Base-by-base conservation (phyloP, 2,797 vertebrate species). In the Cuniculus paca region DNA sequence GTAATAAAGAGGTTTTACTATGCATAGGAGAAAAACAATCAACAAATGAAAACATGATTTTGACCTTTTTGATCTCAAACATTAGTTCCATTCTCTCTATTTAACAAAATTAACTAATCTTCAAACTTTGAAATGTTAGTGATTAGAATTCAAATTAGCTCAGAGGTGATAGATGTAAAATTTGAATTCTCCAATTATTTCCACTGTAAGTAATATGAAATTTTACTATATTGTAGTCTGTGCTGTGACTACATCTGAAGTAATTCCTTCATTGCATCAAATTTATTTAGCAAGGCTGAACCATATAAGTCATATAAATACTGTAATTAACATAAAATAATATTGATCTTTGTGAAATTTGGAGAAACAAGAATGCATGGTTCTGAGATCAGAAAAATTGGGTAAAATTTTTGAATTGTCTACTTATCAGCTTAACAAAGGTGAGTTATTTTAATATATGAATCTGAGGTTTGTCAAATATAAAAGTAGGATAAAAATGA, bases 171-270 rank as follows among this genome's bases (percentile, higher is more conserved):
- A 50, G 13, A 39, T 39, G 68, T 39, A 42, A 42, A 72, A 72
- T 72, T 39, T n/a, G 36, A 24, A 39, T 72, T 72, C 36, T 24
- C 68, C 34, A 74, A 50, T 12, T 61, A 79, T 65, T 74, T 94
- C 13, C 65, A n/a, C 83, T 19, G 50, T 82, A 31, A 63, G 16
- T 63, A 1, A 34, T 34, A 63, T 12, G 24, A 34, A 63, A 5
- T 31, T 16, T 63, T 63, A 63, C 5, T 22, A 6, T 28, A 45
- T 34, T 24, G 1, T 6, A n/a, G 5, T 19, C 6, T 36, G 61
- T 48, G 0, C 0, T 28, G 2, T 74, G 8, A 88, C 2, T 50
- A 42, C 4, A 22, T n/a, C 7, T 36, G 17, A 83, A 11, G 0
- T 19, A 50, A 17, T 63, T 75, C 13, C 12, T 88, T 93, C 4